phyloP scores from a whole-genome alignment of 2,888 invertebrate species.

The Leptopilina syphax region DNA sequence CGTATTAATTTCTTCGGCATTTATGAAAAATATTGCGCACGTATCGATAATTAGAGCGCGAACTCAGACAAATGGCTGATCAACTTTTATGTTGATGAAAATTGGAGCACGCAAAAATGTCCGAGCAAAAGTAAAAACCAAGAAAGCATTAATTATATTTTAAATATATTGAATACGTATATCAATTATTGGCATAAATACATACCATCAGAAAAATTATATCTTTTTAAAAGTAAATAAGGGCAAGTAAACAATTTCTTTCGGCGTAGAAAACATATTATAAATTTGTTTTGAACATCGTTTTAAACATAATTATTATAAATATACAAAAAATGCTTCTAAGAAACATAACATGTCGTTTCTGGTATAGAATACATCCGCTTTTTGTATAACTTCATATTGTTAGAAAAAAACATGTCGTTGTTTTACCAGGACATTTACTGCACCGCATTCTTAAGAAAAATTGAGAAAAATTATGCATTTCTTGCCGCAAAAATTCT shows the following conservation, averaged over 20 bases:
- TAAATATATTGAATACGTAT: neutral
- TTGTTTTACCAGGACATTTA: slow-evolving; percentile 17
- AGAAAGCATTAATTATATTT: slow-evolving; percentile 16
- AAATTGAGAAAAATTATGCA: slow-evolving; percentile 39
- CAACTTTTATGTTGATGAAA: slow-evolving; percentile 24
- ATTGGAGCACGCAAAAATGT: slow-evolving; percentile 21
- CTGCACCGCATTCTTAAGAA: slow-evolving; percentile 12
- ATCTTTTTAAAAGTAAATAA: too few relatives aligned
- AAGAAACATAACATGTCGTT: neutral
- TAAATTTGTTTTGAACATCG: neutral
- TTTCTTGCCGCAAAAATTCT: slow-evolving; percentile 14
- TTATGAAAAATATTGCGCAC: slow-evolving; percentile 16
- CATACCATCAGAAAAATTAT: too few relatives aligned
- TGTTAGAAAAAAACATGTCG: neutral
- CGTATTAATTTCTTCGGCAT: slow-evolving; percentile 5
- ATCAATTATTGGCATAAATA: too few relatives aligned
- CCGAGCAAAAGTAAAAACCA: slow-evolving; percentile 13
- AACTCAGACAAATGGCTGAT: slow-evolving; percentile 29
- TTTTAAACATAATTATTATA: neutral
- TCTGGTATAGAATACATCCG: neutral
- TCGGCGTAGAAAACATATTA: too few relatives aligned
- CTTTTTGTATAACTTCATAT: slow-evolving; percentile 10
- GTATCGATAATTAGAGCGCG: slow-evolving; percentile 18
- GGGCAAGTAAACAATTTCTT: too few relatives aligned
- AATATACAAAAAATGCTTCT: neutral